Evolutionary conservation across 2,797 vertebrate genomes (phyloP), one percentile per base, ranked within the genome.

Genomic region (Molossus alvarezi): DNA sequence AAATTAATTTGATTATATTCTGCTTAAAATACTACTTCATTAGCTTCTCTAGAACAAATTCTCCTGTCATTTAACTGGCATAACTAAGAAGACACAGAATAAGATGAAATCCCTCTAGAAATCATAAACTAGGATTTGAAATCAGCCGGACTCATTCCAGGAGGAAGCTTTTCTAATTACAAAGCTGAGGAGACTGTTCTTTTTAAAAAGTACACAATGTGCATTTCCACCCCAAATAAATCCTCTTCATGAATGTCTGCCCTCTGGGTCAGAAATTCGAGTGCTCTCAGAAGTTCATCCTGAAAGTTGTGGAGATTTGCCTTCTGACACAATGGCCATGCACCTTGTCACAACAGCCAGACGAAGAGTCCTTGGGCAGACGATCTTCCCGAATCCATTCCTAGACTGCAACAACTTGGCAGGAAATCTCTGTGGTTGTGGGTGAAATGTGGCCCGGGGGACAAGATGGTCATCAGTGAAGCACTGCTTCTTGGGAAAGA

Each of bases 231-330:
- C n/a, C 33, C 21, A 69, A 83, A 64, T 80, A 62, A 87, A 37
- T 91, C 15, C 11, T 37, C 6, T 75, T 25, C 6, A 2, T 92
- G 21, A 67, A 67, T 17, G 3, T 85, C 80, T 92, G 9, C 12
- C 73, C 27, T 33, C 51, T 94, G 62, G 7, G 27, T 85, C 21
- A 88, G n/a, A 95, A 83, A 79, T 58, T 65, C 55, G 4, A 91
- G 4, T 58, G 18, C 18, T 88, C 18, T 69, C n/a, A 82, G 51
- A 92, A 90, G 48, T 75, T 91, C 20, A n/a, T 9, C 51, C 12
- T 58, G 18, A 55, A 87, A 75, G 0, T 9, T 79, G 9, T 29
- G 6, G 48, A 76, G 21, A 23, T 18, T 20, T 37, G 29, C 25
- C 55, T 41, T 71, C 71, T 71, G 23, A 75, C 20, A 37, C 3